A percentile compares a stretch with the other conserved stretches of the same genome.
These are phyloP conservation scores for Synergus laeviventris DNA, from an alignment of 2,888 invertebrate genomes.

Conservation along the genomic window DNA sequence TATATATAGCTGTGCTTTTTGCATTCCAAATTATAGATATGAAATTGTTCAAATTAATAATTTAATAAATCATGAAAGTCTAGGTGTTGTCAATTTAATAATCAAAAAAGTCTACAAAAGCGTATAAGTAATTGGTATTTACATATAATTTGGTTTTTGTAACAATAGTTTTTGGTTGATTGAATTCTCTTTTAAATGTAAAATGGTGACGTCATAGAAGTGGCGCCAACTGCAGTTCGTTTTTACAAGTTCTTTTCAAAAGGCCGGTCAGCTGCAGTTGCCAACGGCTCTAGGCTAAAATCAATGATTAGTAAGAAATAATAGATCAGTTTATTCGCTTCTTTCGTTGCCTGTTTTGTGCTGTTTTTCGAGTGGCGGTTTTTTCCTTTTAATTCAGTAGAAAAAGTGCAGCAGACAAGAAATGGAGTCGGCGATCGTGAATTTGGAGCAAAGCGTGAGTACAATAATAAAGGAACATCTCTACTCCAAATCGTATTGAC, in stretches of 20 bases:
- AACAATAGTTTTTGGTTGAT: too few species aligned
- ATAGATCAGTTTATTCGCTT: conserved; percentile 45
- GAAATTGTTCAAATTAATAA: too few species aligned
- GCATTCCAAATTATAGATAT: too few species aligned
- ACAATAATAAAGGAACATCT: neutral
- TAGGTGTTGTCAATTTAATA: too few species aligned
- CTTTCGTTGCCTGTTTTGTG: conserved; percentile 25
- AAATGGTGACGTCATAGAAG: neutral
- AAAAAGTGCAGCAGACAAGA: neutral
- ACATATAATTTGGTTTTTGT: too few species aligned
- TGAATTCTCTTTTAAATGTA: neutral
- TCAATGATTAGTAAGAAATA: conserved; percentile 49
- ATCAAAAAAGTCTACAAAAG: too few species aligned
- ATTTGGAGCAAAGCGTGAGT: conserved; percentile 71
- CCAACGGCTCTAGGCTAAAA: conserved; percentile 46
- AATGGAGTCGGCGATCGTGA: conserved; percentile 70
- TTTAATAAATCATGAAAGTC: too few species aligned
- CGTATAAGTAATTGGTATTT: too few species aligned
- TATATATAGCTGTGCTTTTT: too few species aligned
- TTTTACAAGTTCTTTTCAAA: conserved; percentile 19
- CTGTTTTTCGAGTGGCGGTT: neutral
- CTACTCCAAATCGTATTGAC: neutral
- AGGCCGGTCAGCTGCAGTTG: neutral
- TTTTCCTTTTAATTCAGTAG: conserved; percentile 4
- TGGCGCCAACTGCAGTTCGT: neutral